Conservation (phyloP, 1,140 invertebrate genomes). For the Brachionus plicatilis region DNA sequence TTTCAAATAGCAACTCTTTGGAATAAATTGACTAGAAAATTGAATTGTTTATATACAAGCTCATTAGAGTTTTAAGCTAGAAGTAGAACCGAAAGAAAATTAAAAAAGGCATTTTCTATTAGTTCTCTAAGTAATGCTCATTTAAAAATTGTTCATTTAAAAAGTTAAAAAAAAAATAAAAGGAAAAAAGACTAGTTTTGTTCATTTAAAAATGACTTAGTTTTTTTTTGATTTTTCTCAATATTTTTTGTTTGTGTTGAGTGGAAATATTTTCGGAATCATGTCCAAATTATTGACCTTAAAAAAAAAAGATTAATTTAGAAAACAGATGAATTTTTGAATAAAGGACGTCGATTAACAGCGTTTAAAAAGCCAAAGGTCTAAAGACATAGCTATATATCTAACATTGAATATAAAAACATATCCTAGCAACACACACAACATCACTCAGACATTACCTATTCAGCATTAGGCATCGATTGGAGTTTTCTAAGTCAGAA, state of each 20-base stretch:
- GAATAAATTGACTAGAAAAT: not conserved
- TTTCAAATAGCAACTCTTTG: not conserved
- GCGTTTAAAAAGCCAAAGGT: not conserved
- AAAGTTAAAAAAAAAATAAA: not conserved
- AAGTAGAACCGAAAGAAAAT: not conserved
- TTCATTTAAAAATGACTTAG: not conserved
- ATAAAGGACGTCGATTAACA: not conserved
- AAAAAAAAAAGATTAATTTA: not conserved
- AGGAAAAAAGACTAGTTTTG: constrained; percentile 19
- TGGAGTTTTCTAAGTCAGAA: too few relatives aligned
- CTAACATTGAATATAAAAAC: not conserved
- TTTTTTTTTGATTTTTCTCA: not conserved
- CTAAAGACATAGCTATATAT: not conserved
- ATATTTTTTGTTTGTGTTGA: not conserved
- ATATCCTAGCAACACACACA: not conserved
- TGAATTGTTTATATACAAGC: constrained; percentile 1
- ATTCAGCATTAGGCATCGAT: not conserved
- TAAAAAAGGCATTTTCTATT: constrained; percentile 26
- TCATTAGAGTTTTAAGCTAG: not conserved
- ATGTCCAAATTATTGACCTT: not conserved
- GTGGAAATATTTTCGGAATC: not conserved
- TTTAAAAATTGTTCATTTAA: not conserved
- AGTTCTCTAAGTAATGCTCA: not conserved
- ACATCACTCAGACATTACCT: not conserved
- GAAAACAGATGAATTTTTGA: not conserved